Percentiles rank a stretch among this genome's conserved stretches.
These are phyloP conservation scores for Bemisia tabaci DNA, from an alignment of 1,140 invertebrate genomes.

Conservation along the genomic window DNA sequence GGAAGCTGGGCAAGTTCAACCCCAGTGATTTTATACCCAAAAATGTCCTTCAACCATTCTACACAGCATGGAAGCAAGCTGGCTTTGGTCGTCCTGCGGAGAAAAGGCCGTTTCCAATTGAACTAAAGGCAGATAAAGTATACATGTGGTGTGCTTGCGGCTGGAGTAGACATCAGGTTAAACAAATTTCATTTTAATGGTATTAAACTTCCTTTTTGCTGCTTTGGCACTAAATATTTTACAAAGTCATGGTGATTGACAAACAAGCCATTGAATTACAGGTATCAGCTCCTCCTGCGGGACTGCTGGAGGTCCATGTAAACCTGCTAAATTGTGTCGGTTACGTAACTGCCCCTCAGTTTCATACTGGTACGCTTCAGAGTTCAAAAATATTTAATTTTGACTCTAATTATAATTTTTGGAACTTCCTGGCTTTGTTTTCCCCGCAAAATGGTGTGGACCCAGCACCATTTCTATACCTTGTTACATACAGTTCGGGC, in stretches of 20 bases:
- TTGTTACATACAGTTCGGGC: too few relatives aligned
- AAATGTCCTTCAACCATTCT: constrained; percentile 20
- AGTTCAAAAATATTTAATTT: not conserved
- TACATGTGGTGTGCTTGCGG: constrained; percentile 94
- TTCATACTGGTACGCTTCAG: not conserved
- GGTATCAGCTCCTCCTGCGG: too few relatives aligned
- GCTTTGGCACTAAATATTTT: constrained; percentile 43
- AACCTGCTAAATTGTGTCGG: too few relatives aligned
- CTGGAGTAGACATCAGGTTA: constrained; percentile 63
- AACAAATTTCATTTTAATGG: not conserved
- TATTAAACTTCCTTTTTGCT: constrained; percentile 41
- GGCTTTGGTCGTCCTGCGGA: constrained; percentile 65
- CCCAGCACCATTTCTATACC: too few relatives aligned
- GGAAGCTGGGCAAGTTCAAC: not conserved
- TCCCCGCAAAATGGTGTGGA: too few relatives aligned
- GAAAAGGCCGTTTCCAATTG: constrained; percentile 75
- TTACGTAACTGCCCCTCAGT: not conserved
- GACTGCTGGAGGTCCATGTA: too few relatives aligned
- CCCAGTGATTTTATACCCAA: constrained; percentile 18
- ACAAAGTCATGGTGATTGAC: not conserved
- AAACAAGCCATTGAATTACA: too few relatives aligned
- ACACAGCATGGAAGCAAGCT: constrained; percentile 33
- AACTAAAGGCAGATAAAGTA: constrained; percentile 57
- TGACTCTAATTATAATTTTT: not conserved
- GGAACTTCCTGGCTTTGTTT: too few relatives aligned